phyloP scores from a whole-genome alignment of 2,113 vertebrate genomes.

The Esox niger region DNA sequence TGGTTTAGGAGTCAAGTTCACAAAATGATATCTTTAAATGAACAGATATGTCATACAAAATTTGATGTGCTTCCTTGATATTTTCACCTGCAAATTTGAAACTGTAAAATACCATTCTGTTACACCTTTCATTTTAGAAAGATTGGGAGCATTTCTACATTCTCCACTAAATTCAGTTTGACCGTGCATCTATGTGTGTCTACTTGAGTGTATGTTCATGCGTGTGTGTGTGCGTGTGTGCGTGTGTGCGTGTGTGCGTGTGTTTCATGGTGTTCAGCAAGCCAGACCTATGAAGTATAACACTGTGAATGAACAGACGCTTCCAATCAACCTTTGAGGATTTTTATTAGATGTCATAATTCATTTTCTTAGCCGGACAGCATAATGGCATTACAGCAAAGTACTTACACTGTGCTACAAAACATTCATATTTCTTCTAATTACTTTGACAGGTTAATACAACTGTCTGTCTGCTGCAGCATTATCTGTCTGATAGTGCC shows the following conservation, averaged over 20 bases:
- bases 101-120: background rate
- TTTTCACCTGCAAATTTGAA: background rate
- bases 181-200: constrained; percentile 10
- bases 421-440: constrained; percentile 67
- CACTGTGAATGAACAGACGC: constrained; percentile 71
- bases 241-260: constrained; percentile 17
- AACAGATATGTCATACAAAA: too few relatives aligned
- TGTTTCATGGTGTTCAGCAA: constrained; percentile 36
- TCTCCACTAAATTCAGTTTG: background rate
- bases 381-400: constrained; percentile 69
- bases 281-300: constrained; percentile 64
- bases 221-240: constrained; percentile 2
- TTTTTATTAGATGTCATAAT: constrained; percentile 68
- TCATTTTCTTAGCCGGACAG: constrained; percentile 60
- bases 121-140: background rate
- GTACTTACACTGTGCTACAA: constrained; percentile 60
- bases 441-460: constrained; percentile 67
- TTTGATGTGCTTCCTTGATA: background rate
- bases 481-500: constrained; percentile 61
- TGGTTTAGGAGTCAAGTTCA: too few relatives aligned
- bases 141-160: background rate
- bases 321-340: constrained; percentile 64
- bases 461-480: constrained; percentile 36
- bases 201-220: constrained; percentile 16
- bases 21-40: too few relatives aligned